Percentiles rank a stretch among this genome's conserved stretches.
Conservation (phyloP, 1,140 invertebrate genomes). For the Pachypsylla venusta region DNA sequence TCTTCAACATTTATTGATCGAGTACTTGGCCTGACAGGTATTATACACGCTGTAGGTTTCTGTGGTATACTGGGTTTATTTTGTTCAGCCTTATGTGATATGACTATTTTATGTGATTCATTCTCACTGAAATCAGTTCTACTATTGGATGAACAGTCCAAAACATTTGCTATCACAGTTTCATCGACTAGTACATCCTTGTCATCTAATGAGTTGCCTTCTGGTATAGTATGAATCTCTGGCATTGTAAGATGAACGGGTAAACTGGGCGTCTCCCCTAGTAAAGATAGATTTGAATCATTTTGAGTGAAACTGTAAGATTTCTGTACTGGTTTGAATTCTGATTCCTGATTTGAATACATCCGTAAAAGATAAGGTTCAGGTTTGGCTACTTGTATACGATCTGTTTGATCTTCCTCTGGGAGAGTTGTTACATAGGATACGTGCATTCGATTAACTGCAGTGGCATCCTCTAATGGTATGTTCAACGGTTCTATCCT, state of each 20-base stretch:
- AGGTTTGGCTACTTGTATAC: not conserved
- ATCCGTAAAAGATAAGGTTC: not conserved
- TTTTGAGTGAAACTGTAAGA: not conserved
- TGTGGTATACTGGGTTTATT: not conserved
- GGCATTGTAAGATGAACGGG: not conserved
- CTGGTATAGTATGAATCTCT: not conserved
- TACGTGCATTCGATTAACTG: conserved; percentile 15
- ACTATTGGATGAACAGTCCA: not conserved
- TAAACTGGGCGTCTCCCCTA: not conserved
- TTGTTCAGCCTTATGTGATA: not conserved
- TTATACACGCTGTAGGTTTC: not conserved
- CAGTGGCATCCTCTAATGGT: conserved; percentile 21
- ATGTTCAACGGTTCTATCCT: conserved; percentile 39
- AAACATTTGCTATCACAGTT: not conserved
- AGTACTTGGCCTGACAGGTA: not conserved
- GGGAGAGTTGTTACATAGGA: conserved; percentile 16
- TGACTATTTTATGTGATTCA: not conserved
- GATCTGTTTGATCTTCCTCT: conserved; percentile 5
- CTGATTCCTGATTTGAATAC: not conserved
- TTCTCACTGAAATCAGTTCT: not conserved
- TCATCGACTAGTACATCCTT: conserved; percentile 9
- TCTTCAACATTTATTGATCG: not conserved
- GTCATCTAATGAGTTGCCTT: not conserved
- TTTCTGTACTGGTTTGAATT: not conserved
- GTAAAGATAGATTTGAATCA: not conserved